Percentiles rank a stretch among this genome's conserved stretches.
Evolutionary conservation across 1,140 invertebrate species (phyloP).

Genomic region (Cotesia chilonis): DNA sequence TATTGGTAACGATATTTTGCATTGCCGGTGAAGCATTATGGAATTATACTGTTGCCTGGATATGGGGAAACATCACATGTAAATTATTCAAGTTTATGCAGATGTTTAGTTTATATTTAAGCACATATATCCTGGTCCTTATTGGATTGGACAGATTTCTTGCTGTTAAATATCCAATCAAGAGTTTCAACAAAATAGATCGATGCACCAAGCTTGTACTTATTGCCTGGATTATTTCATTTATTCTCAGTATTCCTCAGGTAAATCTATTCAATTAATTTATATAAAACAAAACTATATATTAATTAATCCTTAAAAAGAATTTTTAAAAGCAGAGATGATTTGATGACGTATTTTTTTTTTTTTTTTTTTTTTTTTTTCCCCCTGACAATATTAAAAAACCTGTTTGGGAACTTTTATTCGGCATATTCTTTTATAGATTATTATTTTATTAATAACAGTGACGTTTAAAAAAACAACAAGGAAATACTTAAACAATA

Average conservation of each 20-base stretch:
- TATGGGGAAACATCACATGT: constrained; percentile 78
- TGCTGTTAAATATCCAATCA: constrained; percentile 84
- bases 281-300: background rate
- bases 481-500: no score
- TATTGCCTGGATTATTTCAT: constrained; percentile 75
- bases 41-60: constrained; percentile 82
- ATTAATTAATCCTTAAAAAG: background rate
- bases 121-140: constrained; percentile 82
- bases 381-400: no score
- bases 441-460: no score
- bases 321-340: no score
- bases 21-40: constrained; percentile 81
- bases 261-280: constrained; percentile 63
- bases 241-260: constrained; percentile 82
- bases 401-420: no score
- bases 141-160: constrained; percentile 84
- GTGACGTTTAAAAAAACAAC: no score
- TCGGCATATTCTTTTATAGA: no score
- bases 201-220: constrained; percentile 71
- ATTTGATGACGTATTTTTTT: no score
- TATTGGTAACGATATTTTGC: constrained; percentile 82
- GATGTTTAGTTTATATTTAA: constrained; percentile 84
- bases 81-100: constrained; percentile 85
- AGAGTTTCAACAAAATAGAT: constrained; percentile 73
- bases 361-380: no score